phyloP scores from a whole-genome alignment of 2,113 vertebrate genomes.

The Theristicus caerulescens region DNA sequence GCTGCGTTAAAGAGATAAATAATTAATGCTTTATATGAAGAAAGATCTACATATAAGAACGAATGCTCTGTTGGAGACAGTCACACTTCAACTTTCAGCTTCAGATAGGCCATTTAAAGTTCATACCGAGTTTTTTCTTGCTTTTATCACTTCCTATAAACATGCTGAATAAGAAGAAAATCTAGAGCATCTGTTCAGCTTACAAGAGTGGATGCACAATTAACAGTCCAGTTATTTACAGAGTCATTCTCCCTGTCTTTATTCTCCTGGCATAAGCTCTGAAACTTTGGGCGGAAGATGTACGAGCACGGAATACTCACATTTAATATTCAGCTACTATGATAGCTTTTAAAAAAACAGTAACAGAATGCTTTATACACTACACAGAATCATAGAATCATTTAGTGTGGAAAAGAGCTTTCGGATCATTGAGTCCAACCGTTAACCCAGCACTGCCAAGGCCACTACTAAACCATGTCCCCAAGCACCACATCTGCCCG shows the following conservation, averaged over 20 bases:
- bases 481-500: no score
- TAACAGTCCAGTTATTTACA: background rate
- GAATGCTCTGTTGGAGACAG: background rate
- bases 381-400: no score
- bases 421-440: no score
- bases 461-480: no score
- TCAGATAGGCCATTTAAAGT: background rate
- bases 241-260: background rate
- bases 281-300: background rate
- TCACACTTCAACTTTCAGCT: background rate
- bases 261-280: background rate
- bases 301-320: background rate
- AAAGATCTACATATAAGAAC: background rate
- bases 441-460: no score
- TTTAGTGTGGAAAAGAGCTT: no score
- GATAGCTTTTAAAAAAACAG: accelerated
- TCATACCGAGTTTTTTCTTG: background rate
- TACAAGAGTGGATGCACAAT: background rate
- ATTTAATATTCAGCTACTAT: accelerated
- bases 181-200: background rate
- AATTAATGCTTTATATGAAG: background rate
- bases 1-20: background rate
- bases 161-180: accelerated
- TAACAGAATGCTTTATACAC: background rate
- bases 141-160: background rate